Base-by-base conservation (phyloP, 2,888 invertebrate genomes). In the Tethea ocularis region DNA sequence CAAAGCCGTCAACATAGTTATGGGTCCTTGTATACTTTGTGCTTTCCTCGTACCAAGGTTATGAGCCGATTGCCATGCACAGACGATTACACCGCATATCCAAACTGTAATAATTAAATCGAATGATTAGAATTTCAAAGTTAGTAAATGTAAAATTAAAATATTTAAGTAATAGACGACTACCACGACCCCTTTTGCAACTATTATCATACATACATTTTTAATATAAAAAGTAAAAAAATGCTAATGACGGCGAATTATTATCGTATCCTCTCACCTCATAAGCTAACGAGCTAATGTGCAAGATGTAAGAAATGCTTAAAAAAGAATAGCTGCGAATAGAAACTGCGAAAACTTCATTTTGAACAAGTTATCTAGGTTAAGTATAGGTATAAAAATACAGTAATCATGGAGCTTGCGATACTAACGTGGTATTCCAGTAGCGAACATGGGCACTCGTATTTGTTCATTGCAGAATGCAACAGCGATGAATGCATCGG, bases 61-160 rank as follows among this genome's bases (percentile, higher is more conserved):
- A 74, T 93, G 93, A 22, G 89, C 84, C 8, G 95, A 95, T 78
- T 95, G 94, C 82, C 93, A 92, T 54, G 90, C 86, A 63, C 94
- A 91, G n/a, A 94, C 78, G 3, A 93, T 79, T 0, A 88, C 81
- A n/a, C 93, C 93, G 52, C 89, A 78, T 6, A 93, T 59, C 84
- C 94, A 92, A 51, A 94, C 94, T 94, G 79, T 57, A 91, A 91
- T 54, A 60, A 20, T 57, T 4, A 57, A 36, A 52, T 10, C 53
- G 15, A 29, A 15, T 24, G 15, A 10, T 17, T 13, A 6, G 17
- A 4, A n/a, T 23, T 17, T 24, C 24, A 52, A 23, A 2, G 8
- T 29, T 11, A 29, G 29, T 10, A 29, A 29, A 29, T 29, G 29
- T 29, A 10, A 29, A 33, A 0, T 0, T 7, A 13, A 33, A 33